Evolutionary conservation across 2,113 vertebrate genomes (phyloP), one percentile per base, ranked within the genome.

Genomic region (Aspidoscelis tigris): DNA sequence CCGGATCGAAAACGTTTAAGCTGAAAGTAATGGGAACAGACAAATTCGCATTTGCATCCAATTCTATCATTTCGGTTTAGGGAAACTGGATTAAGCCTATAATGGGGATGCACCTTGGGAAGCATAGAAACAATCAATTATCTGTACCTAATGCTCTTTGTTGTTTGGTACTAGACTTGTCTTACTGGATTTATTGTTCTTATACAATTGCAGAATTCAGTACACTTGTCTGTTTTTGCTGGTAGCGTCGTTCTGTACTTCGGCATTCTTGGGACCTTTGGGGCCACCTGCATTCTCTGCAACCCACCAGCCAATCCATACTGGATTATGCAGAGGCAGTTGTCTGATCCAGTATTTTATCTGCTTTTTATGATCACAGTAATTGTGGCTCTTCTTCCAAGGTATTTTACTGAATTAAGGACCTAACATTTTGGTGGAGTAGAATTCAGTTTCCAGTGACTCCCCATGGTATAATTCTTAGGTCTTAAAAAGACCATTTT

Each of bases 341-440:
- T 99, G 96, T 85, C 92, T 41, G 95, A 97, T 44, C 96, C 98
- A 0, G 61, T 96, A 2, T 99, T 98, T 95, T 98, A 98, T 91
- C 82, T 97, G 2, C 93, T 98, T 53, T 98, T 97, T 78, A 61
- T 90, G 39, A 89, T 99, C 76, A 95, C 97, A 2, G 95, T 94
- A 26, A 94, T 96, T 26, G 26, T 95, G 47, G 98, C 98, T 83
- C 95, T 99, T 64, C 90, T 99, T 10, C 98, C 98, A 87, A 98
- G 98, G 98, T 97, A 84, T 0, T 85, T 88, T 55, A 69, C 85
- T 81, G 9, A n/a, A 87, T 80, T 66, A 33, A 6, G 41, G 65
- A 9, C 4, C 47, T 3, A 66, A n/a, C n/a, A 77, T 73, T 3
- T 1, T 88, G 65, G 1, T 2, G 53, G 79, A 44, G 24, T 7